Evolutionary conservation across 2,888 invertebrate genomes (phyloP).

Genomic region (Chymomyza procnemis): DNA sequence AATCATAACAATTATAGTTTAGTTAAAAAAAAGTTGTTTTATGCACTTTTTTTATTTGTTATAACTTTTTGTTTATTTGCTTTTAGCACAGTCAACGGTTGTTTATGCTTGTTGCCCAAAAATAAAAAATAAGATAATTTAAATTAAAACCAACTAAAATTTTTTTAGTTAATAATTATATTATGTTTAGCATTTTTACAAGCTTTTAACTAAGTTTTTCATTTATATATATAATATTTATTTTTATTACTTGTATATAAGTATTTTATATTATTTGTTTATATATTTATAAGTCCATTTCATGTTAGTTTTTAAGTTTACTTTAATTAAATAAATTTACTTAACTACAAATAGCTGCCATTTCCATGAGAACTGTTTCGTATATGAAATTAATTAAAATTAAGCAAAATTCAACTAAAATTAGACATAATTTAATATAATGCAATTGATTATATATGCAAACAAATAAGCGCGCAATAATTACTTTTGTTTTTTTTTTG

Average conservation of each 20-base stretch:
- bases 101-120: conserved; percentile 27
- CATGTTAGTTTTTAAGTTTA: conserved; percentile 56
- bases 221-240: too few species aligned
- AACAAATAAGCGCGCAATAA: conserved; percentile 18
- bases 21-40: neutral
- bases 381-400: neutral
- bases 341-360: conserved; percentile 79
- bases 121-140: conserved; percentile 8
- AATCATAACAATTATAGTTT: conserved; percentile 30
- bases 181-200: conserved; percentile 46
- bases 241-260: conserved; percentile 28
- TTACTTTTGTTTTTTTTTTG: too few species aligned
- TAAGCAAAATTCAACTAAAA: neutral
- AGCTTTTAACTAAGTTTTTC: conserved; percentile 30
- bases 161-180: conserved; percentile 38
- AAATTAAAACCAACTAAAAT: conserved; percentile 6
- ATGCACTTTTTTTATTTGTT: conserved; percentile 8
- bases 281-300: conserved; percentile 65
- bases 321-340: conserved; percentile 69
- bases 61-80: conserved; percentile 12
- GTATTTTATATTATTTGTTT: conserved; percentile 30
- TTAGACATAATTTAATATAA: conserved; percentile 13
- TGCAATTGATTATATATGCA: conserved; percentile 10
- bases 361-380: conserved; percentile 79
- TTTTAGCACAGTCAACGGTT: conserved; percentile 43